Percentiles rank a stretch among this genome's conserved stretches.
These are phyloP conservation scores for Seriola rivoliana DNA, from an alignment of 2,113 vertebrate genomes.

Conservation along the genomic window DNA sequence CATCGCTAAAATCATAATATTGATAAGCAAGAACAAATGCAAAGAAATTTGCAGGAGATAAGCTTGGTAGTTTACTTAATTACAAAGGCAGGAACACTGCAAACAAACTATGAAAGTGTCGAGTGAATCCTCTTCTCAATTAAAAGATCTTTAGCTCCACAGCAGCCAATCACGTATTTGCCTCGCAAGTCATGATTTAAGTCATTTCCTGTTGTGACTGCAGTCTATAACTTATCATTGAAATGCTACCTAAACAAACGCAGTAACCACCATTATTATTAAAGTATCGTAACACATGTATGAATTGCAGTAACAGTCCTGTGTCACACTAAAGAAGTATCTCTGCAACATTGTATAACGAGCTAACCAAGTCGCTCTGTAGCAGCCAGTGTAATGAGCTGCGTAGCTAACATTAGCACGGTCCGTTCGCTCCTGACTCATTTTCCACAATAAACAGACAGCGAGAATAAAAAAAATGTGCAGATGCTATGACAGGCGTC, in stretches of 20 bases:
- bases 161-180: slow-evolving; percentile 40
- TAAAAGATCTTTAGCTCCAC: slow-evolving; percentile 37
- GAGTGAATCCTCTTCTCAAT: slow-evolving; percentile 1
- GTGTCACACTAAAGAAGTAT: neutral
- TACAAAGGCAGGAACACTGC: neutral
- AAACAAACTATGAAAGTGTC: too few relatives aligned
- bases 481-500: neutral
- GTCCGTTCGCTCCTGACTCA: neutral
- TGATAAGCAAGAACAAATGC: neutral
- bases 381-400: neutral
- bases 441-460: neutral
- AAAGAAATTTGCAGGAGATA: neutral
- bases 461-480: neutral
- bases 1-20: neutral
- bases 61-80: neutral
- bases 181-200: neutral
- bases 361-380: neutral
- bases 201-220: slow-evolving; percentile 44
- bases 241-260: neutral
- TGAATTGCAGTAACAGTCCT: neutral
- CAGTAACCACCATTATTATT: accelerated
- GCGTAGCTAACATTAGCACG: slow-evolving; percentile 22
- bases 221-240: too few relatives aligned
- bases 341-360: neutral
- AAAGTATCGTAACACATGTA: neutral